Conservation (phyloP, 2,888 invertebrate species). For the Girardia tigrina region DNA sequence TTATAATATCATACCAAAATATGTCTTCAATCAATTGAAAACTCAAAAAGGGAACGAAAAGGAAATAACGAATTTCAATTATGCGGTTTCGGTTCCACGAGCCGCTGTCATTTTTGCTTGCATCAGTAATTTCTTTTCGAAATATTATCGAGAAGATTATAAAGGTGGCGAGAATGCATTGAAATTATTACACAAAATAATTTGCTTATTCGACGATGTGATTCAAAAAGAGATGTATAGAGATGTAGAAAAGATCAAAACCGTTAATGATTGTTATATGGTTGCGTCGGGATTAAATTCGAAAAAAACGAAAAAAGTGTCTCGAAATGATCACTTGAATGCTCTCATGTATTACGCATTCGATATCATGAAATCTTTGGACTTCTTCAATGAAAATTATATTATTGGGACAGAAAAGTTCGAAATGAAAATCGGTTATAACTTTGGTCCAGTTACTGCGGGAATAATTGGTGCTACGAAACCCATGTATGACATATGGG, state of each 20-base stretch:
- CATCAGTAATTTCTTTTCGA: constrained; percentile 92
- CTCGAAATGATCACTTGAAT: constrained; percentile 57
- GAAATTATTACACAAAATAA: constrained; percentile 71
- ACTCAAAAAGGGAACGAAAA: neutral
- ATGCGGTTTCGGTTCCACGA: constrained; percentile 56
- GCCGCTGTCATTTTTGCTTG: constrained; percentile 86
- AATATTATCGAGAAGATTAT: constrained; percentile 34
- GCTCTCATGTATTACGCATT: constrained; percentile 59
- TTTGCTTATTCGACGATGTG: constrained; percentile 32
- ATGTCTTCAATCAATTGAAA: constrained; percentile 25
- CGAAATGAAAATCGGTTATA: constrained; percentile 61
- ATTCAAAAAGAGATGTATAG: neutral
- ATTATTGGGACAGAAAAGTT: constrained; percentile 45
- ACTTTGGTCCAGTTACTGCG: constrained; percentile 80
- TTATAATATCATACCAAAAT: constrained; percentile 31
- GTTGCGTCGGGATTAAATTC: constrained; percentile 82
- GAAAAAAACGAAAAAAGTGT: constrained; percentile 59
- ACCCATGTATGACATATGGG: constrained; percentile 92
- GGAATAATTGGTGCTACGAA: constrained; percentile 88
- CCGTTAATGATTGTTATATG: constrained; percentile 90
- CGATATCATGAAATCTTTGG: constrained; percentile 63
- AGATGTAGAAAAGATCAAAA: constrained; percentile 89
- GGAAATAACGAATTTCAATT: constrained; percentile 26
- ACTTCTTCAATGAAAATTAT: constrained; percentile 47
- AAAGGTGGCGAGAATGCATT: constrained; percentile 65